Evolutionary conservation across 2,797 vertebrate genomes (phyloP), one percentile per base, ranked within the genome.

Genomic region (Glossophaga mutica): DNA sequence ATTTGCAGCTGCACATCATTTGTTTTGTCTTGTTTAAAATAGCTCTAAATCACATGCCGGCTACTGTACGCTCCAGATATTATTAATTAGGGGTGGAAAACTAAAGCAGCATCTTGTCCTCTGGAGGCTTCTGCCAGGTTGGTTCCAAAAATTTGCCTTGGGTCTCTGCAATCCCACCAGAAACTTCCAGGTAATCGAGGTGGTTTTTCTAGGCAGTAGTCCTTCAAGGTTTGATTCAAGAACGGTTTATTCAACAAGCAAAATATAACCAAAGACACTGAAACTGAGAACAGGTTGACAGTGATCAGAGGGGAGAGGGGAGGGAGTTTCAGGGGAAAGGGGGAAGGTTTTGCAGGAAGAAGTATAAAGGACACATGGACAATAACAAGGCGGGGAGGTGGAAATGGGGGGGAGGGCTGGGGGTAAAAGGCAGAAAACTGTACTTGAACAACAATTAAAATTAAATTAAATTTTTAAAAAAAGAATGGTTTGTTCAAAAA

Each of bases 1-100:
- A 76, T 78, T 91, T 91, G 92, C 97, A 97, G 94, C 95, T 96
- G 96, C 91, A 94, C 89, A 82, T 95, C 94, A 96, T 97, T 97
- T 97, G 97, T 96, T 97, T 85, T 84, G 92, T 95, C 91, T 91
- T 97, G 97, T 96, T 96, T 97, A 94, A 96, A 97, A 97, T 93
- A 97, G 88, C 55, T 88, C 95, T 96, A 91, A 92, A 83, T 95
- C 1, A 0, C 19, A 10, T 81, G 94, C 89, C 97, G 97, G 97
- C 97, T 98, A 97, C 96, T 90, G 96, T 87, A n/a, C 46, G 52
- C 70, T 94, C 90, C 96, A 96, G 94, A 87, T 87, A 94, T 95
- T 93, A 96, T 96, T 96, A 92, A 96, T 96, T 94, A 96, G 34
- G 37, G 70, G 44, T 91, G 50, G 83, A 96, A 96, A 94, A 79